Base-by-base conservation (phyloP, 1,140 invertebrate genomes). In the Dolichoris vasculosae region DNA sequence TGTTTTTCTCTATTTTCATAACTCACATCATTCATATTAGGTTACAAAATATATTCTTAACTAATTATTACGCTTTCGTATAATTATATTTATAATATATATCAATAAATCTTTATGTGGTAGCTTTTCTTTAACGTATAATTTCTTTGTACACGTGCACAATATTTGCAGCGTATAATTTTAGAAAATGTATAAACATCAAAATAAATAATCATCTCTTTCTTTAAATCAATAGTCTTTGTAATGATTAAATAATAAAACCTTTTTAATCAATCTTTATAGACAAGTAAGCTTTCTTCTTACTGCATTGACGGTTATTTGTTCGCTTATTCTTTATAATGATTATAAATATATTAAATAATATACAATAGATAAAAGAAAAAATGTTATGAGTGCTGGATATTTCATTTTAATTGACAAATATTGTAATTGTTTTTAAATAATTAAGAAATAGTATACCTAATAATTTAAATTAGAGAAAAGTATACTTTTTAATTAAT, bases 41-140 rank as follows among this genome's bases (percentile, higher is more conserved):
- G 43, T 83, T 75, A 83, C 59, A 83, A 83, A 77, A 77, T 83
- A 77, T 83, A 76, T 76, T 83, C 38, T 63, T 76, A 76, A 40
- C 71, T 83, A 83, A 83, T 76, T 7, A 76, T 83, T 77, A 83
- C 30, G 82, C 55, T 40, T 77, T 75, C 35, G 30, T 77, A 83
- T 43, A 83, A 82, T 73, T 77, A 77, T 77, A 76, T 83, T 59
- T 67, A 64, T 83, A 63, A 83, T 83, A 63, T 17, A 64, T 76
- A 48, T 63, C 1, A 26, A 77, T 77, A 67, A 46, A 76, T 77
- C 17, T 83, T 32, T 76, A 83, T 23, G 20, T 76, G 69, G 81
- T 83, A 83, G 76, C 81, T 75, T 80, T 75, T 77, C 7, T 59
- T 43, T 23, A 59, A 32, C 15, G n/a, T 26, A 83, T n/a, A 46